Percentiles rank a stretch among this genome's conserved stretches.
Conservation (phyloP, 2,797 vertebrate species). For the Novumbra hubbsi region DNA sequence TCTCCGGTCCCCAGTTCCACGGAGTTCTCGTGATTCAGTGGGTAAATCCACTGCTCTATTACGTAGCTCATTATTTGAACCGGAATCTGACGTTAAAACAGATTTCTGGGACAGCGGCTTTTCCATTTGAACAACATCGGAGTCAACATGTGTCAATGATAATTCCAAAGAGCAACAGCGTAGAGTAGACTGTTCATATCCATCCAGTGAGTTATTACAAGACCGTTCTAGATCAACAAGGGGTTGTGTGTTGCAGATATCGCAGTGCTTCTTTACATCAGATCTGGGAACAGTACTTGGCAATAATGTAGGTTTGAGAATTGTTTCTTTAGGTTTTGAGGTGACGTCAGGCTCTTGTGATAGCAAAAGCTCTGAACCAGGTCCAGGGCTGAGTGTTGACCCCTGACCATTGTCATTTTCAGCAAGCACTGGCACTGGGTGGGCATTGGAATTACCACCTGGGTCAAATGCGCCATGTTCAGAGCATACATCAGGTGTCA, state of each 20-base stretch:
- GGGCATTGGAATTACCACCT: slow-evolving; percentile 17
- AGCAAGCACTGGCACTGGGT: slow-evolving; percentile 19
- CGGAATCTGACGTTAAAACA: background rate
- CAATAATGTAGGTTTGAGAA: background rate
- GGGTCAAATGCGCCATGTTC: slow-evolving; percentile 58
- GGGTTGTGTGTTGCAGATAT: slow-evolving; percentile 46
- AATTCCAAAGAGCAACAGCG: background rate
- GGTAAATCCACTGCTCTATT: slow-evolving; percentile 1
- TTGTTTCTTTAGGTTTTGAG: slow-evolving; percentile 24
- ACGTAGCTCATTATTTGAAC: background rate
- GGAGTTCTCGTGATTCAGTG: slow-evolving; percentile 26
- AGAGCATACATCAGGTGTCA: slow-evolving; percentile 23
- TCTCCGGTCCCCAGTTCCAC: background rate
- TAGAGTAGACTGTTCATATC: background rate
- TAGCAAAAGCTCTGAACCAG: background rate
- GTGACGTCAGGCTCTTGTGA: background rate
- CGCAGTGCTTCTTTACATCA: slow-evolving; percentile 31
- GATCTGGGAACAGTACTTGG: background rate
- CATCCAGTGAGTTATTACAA: background rate
- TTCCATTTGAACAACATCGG: background rate
- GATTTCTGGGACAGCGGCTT: background rate
- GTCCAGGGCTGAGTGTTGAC: background rate
- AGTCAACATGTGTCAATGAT: background rate
- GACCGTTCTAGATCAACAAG: background rate
- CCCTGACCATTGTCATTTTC: background rate